Evolutionary conservation across 1,140 invertebrate genomes (phyloP).

Genomic region (Panagrolaimus sp.): DNA sequence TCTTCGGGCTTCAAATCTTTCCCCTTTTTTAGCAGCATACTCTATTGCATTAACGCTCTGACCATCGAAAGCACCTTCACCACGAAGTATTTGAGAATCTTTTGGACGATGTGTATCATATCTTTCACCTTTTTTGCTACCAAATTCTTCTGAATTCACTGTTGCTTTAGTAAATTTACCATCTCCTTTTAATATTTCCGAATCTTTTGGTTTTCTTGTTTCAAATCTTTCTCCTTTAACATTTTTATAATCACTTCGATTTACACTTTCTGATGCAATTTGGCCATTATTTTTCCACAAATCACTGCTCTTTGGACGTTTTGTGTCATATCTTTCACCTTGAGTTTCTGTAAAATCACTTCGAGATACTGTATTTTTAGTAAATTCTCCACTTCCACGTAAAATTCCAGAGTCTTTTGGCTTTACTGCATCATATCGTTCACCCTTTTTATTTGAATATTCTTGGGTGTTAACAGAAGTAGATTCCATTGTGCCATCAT

Average conservation of each 20-base stretch:
- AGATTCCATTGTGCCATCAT: conserved; percentile 17
- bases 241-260: neutral
- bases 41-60: neutral
- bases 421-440: conserved; percentile 19
- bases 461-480: conserved; percentile 20
- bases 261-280: neutral
- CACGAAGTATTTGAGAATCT: conserved; percentile 12
- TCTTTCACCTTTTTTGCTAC: conserved; percentile 25
- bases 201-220: conserved; percentile 4
- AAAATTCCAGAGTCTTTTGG: conserved; percentile 21
- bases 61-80: conserved; percentile 16
- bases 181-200: neutral
- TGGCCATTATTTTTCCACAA: conserved; percentile 16
- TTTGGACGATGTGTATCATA: conserved; percentile 26
- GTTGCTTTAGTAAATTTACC: neutral
- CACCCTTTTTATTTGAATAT: conserved; percentile 23
- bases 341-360: conserved; percentile 24
- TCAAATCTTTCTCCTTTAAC: neutral
- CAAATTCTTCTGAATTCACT: neutral
- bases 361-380: neutral
- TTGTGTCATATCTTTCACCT: conserved; percentile 29
- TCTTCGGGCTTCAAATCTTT: conserved; percentile 8
- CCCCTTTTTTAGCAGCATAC: conserved; percentile 9
- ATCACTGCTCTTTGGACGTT: conserved; percentile 26
- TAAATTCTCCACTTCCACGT: neutral